Evolutionary conservation across 2,797 vertebrate genomes (phyloP).

Genomic region (Pseudochromis fuscus): DNA sequence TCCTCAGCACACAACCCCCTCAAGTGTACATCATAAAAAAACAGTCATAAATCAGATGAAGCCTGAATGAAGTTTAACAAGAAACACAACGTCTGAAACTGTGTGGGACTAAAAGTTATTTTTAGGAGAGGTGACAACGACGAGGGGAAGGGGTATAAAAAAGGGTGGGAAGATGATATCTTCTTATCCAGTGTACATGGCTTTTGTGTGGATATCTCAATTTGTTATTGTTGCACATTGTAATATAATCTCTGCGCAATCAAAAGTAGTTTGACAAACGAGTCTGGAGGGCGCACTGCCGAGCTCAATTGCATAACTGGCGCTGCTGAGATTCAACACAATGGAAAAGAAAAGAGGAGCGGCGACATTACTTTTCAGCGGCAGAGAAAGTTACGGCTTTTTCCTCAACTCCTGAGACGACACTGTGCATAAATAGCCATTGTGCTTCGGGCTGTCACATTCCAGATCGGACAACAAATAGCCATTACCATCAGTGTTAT

Average conservation of each 20-base stretch:
- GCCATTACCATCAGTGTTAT: slow-evolving; percentile 65
- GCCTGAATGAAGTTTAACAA: slow-evolving; percentile 54
- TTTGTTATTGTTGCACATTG: slow-evolving; percentile 62
- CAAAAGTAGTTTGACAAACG: slow-evolving; percentile 59
- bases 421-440: slow-evolving; percentile 57
- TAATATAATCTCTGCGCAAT: slow-evolving; percentile 63
- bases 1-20: slow-evolving; percentile 45
- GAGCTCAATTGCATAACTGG: slow-evolving; percentile 55
- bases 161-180: slow-evolving; percentile 19
- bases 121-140: slow-evolving; percentile 23
- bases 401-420: slow-evolving; percentile 38
- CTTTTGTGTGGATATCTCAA: slow-evolving; percentile 53
- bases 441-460: slow-evolving; percentile 60
- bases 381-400: slow-evolving; percentile 13
- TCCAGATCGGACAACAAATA: slow-evolving; percentile 72
- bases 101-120: slow-evolving; percentile 22
- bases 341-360: slow-evolving; percentile 54
- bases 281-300: slow-evolving; percentile 48
- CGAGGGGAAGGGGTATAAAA: slow-evolving; percentile 5
- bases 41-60: slow-evolving; percentile 61
- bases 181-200: slow-evolving; percentile 20
- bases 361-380: neutral
- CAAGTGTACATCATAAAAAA: slow-evolving; percentile 57
- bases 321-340: slow-evolving; percentile 39
- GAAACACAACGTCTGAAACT: slow-evolving; percentile 48